Evolutionary conservation across 2,113 vertebrate genomes (phyloP), one percentile per base, ranked within the genome.

Genomic region (Halcyon malimbica): DNA sequence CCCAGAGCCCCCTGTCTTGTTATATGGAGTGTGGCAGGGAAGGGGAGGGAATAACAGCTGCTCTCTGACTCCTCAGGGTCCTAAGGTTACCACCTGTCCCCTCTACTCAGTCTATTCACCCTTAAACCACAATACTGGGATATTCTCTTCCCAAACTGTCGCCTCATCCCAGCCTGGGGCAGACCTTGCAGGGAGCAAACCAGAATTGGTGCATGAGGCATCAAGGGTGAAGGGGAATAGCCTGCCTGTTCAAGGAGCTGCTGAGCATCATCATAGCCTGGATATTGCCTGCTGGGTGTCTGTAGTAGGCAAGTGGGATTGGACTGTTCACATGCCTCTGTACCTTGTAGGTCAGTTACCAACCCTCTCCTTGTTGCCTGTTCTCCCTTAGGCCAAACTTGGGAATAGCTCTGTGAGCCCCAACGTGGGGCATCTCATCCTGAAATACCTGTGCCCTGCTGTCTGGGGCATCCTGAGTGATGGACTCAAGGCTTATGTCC

Each of bases 351-450:
- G 67, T 25, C 3, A 8, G n/a, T 81, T 82, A 74, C 31, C 42
- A 50, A 44, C 35, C 23, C 11, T 70, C 46, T 44, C 28, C 29
- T 17, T 88, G 44, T 77, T 87, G 10, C 29, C 17, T 87, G 6
- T 78, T 70, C 4, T 83, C 35, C 87, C 16, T 24, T 98, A 99
- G 99, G 99, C 99, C 8, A 99, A 99, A 85, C 97, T 99, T 81
- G 99, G 99, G 21, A 99, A 99, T 97, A 99, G 99, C 94, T 99
- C 99, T 1, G 99, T 99, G 83, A 99, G 99, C 97, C 99, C 99
- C 62, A 99, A 99, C 0, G 98, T 99, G 77, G 99, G 99, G 17
- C 99, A 99, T 96, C 98, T 99, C 62, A 98, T 99, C 96, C 98
- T 99, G 96, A 99, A 99, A 96, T 99, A 99, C 97, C 97, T 99